A percentile compares a stretch with the other conserved stretches of the same genome.
Conservation (phyloP, 1,140 invertebrate species). For the Mesaphorura yosii region DNA sequence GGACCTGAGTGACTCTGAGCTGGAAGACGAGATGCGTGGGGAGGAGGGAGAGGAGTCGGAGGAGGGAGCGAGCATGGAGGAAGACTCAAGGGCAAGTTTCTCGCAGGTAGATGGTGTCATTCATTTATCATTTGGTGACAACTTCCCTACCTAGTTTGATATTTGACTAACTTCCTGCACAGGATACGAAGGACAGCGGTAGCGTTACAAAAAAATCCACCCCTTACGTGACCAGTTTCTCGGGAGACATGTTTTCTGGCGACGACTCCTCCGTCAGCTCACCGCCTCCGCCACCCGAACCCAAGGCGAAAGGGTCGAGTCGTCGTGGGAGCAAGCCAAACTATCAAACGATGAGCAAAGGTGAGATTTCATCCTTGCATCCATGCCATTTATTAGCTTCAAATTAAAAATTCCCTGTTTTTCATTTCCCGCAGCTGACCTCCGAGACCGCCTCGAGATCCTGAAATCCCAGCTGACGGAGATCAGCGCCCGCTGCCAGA, state of each 20-base stretch:
- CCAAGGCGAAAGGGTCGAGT: background rate
- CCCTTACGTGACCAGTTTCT: conserved; percentile 17
- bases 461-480: conserved; percentile 54
- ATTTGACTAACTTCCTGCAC: too few relatives aligned
- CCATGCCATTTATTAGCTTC: background rate
- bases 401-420: background rate
- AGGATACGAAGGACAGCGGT: too few relatives aligned
- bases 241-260: conserved; percentile 22
- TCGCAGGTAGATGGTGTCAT: conserved; percentile 40
- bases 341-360: background rate
- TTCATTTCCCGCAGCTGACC: conserved; percentile 14
- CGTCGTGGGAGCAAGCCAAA: background rate
- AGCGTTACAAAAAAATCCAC: too few relatives aligned
- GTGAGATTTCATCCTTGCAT: background rate
- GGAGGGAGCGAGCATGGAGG: too few relatives aligned
- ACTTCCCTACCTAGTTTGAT: too few relatives aligned
- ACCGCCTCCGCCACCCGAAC: background rate
- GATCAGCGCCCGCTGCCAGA: conserved; percentile 53
- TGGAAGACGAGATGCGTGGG: conserved; percentile 46
- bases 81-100: conserved; percentile 49
- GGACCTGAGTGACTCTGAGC: conserved; percentile 40
- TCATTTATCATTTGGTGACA: too few relatives aligned
- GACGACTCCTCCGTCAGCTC: conserved; percentile 12
- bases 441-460: conserved; percentile 16
- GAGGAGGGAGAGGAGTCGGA: too few relatives aligned